phyloP scores from a whole-genome alignment of 2,888 invertebrate genomes.

The Troides helena region DNA sequence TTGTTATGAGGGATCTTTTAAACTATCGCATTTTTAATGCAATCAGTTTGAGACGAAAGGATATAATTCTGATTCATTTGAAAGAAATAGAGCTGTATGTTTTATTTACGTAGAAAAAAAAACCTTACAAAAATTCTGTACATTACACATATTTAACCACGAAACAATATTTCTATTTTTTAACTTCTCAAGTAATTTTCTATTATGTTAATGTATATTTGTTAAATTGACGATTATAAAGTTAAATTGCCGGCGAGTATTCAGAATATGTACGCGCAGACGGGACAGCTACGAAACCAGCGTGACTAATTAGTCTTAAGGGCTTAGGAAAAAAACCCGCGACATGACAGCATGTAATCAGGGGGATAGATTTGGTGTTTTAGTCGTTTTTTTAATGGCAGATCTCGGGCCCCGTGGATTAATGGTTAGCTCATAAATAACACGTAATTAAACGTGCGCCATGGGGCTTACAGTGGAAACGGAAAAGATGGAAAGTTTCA shows the following conservation, averaged over 20 bases:
- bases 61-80: too few species aligned
- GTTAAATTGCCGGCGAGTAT: background rate
- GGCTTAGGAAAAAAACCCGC: slow-evolving; percentile 75
- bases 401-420: slow-evolving; percentile 64
- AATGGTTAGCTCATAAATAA: slow-evolving; percentile 73
- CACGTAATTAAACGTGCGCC: slow-evolving; percentile 73
- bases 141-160: background rate
- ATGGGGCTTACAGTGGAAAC: slow-evolving; percentile 41
- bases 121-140: background rate
- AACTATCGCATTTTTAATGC: too few species aligned
- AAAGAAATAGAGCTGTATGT: too few species aligned
- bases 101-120: too few species aligned
- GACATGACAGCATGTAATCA: slow-evolving; percentile 79
- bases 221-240: background rate
- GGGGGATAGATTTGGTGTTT: slow-evolving; percentile 69
- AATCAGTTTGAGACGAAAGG: too few species aligned
- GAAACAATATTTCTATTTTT: too few species aligned
- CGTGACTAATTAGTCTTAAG: slow-evolving; percentile 74
- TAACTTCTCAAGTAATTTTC: background rate
- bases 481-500: background rate
- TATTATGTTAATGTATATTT: background rate
- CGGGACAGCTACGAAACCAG: slow-evolving; percentile 47
- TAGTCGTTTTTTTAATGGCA: slow-evolving; percentile 52
- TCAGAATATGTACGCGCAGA: slow-evolving; percentile 33
- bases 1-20: too few species aligned